Percentiles rank a stretch among this genome's conserved stretches.
phyloP scores from a whole-genome alignment of 2,113 vertebrate genomes.

The Oncorhynchus kisutch region DNA sequence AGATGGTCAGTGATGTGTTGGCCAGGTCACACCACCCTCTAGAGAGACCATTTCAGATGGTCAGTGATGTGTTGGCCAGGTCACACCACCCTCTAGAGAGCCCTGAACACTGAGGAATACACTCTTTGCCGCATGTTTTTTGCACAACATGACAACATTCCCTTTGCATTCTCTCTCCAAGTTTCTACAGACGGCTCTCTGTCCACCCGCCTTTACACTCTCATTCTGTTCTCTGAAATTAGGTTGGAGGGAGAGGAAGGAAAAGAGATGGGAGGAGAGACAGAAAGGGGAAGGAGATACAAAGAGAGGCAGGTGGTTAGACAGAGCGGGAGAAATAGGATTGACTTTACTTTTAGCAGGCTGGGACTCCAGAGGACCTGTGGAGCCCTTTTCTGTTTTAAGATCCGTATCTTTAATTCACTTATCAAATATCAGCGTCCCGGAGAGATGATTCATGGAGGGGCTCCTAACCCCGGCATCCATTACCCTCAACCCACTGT shows the following conservation, averaged over 20 bases:
- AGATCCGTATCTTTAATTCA: conserved; percentile 27
- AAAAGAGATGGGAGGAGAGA: background rate
- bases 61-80: too few relatives aligned
- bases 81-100: too few relatives aligned
- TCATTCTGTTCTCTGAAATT: background rate
- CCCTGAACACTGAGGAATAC: too few relatives aligned
- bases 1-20: too few relatives aligned
- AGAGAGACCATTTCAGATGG: too few relatives aligned
- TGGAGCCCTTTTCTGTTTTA: background rate
- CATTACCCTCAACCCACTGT: conserved; percentile 24
- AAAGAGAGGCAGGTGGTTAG: background rate
- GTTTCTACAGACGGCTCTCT: background rate
- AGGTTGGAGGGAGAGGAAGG: background rate
- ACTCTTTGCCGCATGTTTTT: too few relatives aligned
- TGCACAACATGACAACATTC: too few relatives aligned
- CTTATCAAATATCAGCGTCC: conserved; percentile 22
- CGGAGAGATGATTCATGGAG: background rate
- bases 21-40: too few relatives aligned
- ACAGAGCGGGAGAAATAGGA: background rate
- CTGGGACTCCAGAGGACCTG: conserved; percentile 9
- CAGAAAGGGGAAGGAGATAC: background rate
- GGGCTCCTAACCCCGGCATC: conserved; percentile 9
- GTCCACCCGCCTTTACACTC: background rate
- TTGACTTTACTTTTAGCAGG: background rate
- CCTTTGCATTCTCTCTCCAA: too few relatives aligned